Percentiles rank a stretch among this genome's conserved stretches.
These are phyloP conservation scores for Sebastes schlegelii DNA, from an alignment of 2,113 vertebrate genomes.

Conservation along the genomic window DNA sequence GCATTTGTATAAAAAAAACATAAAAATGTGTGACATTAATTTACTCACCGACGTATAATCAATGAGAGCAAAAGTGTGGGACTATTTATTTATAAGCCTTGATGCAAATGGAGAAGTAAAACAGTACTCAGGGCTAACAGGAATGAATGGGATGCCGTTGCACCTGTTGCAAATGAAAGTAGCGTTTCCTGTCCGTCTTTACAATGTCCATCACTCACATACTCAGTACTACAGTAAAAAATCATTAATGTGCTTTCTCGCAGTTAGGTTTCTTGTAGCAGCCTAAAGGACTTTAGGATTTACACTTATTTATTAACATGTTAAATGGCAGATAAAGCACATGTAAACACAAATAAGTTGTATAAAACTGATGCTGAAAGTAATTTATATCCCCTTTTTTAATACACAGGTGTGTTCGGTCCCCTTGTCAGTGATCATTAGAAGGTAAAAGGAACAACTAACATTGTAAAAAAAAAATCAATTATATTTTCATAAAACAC, in stretches of 20 bases:
- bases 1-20: not conserved
- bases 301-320: conserved; percentile 19
- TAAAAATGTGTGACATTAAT: conserved; percentile 1
- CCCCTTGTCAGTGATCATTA: not conserved
- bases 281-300: not conserved
- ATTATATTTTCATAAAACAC: conserved; percentile 2
- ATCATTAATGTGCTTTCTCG: conserved; percentile 2
- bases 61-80: not conserved
- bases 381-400: not conserved
- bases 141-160: not conserved
- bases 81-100: not conserved
- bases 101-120: conserved; percentile 25
- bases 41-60: conserved; percentile 23
- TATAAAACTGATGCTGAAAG: not conserved
- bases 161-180: conserved; percentile 52
- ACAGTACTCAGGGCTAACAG: not conserved
- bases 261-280: not conserved
- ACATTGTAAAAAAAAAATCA: conserved; percentile 1
- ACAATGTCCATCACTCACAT: not conserved
- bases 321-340: not conserved
- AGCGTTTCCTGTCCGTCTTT: not conserved
- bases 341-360: conserved; percentile 12
- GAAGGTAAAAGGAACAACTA: not conserved
- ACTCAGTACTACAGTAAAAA: not conserved
- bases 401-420: not conserved